These are phyloP conservation scores for Thymelicus acteon DNA, from an alignment of 2,888 invertebrate species.

Conservation along the genomic window DNA sequence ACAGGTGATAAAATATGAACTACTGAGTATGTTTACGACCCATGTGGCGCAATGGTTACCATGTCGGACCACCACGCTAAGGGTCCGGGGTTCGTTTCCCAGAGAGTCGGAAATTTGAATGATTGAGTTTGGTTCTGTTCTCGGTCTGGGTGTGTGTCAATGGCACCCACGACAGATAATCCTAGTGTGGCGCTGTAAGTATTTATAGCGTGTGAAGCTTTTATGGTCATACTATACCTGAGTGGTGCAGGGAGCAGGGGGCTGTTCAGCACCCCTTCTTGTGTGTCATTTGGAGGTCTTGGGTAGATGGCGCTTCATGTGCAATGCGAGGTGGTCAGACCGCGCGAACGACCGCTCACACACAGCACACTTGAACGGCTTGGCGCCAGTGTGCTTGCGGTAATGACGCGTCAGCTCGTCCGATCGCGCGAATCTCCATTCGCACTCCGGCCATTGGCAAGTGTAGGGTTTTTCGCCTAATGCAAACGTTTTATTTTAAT, in stretches of 20 bases:
- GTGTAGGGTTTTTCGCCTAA: conserved; percentile 98
- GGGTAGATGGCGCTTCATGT: conserved; percentile 98
- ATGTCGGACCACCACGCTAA: too few relatives aligned
- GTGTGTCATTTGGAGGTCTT: conserved; percentile 90
- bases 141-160: too few relatives aligned
- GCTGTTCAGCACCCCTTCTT: conserved; percentile 76
- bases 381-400: conserved; percentile 98
- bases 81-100: too few relatives aligned
- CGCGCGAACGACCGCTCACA: conserved; percentile 98
- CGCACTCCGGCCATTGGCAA: conserved; percentile 99
- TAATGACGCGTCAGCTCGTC: conserved; percentile 98
- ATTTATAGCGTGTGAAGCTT: background rate
- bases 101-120: too few relatives aligned
- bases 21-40: too few relatives aligned
- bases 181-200: too few relatives aligned
- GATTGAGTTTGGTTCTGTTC: too few relatives aligned
- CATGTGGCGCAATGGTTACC: too few relatives aligned
- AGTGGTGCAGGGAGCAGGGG: conserved; percentile 66
- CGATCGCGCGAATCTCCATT: conserved; percentile 98
- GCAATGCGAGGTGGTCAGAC: conserved; percentile 97
- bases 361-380: conserved; percentile 98
- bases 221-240: conserved; percentile 55
- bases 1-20: too few relatives aligned
- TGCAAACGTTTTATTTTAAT: background rate
- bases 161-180: too few relatives aligned